Evolutionary conservation across 1,140 invertebrate species (phyloP).

Genomic region (Lethrus apterus): DNA sequence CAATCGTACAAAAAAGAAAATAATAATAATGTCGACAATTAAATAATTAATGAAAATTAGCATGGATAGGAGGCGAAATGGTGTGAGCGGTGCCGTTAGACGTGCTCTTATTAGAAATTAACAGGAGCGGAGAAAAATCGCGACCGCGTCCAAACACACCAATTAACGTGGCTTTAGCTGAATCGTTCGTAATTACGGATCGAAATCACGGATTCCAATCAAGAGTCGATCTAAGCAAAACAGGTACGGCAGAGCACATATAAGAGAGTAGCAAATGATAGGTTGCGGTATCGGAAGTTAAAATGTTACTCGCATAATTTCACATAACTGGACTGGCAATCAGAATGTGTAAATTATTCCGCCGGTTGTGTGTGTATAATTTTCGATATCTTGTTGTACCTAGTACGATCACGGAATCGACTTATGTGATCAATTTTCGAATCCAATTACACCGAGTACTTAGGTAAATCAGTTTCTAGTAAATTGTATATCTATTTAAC

Average conservation of each 20-base stretch:
- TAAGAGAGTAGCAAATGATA: slow-evolving; percentile 18
- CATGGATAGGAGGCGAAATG: too few relatives aligned
- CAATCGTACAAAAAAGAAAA: too few relatives aligned
- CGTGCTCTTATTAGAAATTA: too few relatives aligned
- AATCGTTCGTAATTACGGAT: slow-evolving; percentile 18
- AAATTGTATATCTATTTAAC: slow-evolving; percentile 14
- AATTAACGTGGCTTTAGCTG: slow-evolving; percentile 7
- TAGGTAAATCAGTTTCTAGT: slow-evolving; percentile 11
- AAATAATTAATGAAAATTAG: too few relatives aligned
- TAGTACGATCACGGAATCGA: slow-evolving; percentile 10
- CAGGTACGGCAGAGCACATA: background rate
- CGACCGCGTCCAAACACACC: too few relatives aligned
- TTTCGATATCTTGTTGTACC: slow-evolving; percentile 13
- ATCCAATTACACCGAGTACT: slow-evolving; percentile 11
- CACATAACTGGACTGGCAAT: slow-evolving; percentile 24
- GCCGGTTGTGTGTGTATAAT: slow-evolving; percentile 1
- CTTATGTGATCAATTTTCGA: slow-evolving; percentile 13
- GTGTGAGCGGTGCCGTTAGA: too few relatives aligned
- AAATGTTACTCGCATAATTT: slow-evolving; percentile 24
- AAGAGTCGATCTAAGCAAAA: slow-evolving; percentile 7
- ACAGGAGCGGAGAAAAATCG: slow-evolving; percentile 8
- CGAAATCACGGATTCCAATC: slow-evolving; percentile 24
- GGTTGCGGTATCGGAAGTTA: slow-evolving; percentile 25
- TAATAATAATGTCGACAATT: too few relatives aligned
- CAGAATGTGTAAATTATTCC: slow-evolving; percentile 24